These are phyloP conservation scores for Florisuga fusca DNA, from an alignment of 2,797 vertebrate genomes.

Conservation along the genomic window DNA sequence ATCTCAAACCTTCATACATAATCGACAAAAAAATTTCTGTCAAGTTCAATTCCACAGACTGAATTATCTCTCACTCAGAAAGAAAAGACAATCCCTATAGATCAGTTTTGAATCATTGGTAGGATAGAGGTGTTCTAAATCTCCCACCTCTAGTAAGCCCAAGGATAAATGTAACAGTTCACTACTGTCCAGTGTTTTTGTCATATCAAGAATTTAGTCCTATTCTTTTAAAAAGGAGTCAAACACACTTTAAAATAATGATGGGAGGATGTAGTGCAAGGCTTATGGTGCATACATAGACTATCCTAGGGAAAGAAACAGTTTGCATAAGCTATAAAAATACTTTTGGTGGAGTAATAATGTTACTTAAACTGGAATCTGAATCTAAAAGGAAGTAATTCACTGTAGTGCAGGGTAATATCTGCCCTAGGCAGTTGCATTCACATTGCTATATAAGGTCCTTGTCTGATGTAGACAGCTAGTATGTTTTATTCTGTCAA, in stretches of 20 bases:
- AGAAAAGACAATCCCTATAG: constrained; percentile 37
- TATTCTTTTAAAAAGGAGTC: background rate
- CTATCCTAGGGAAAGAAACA: background rate
- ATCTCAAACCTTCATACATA: constrained; percentile 47
- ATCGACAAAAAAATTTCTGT: constrained; percentile 1
- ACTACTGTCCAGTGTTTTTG: background rate
- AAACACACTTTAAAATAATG: constrained; percentile 15
- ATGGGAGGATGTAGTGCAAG: background rate
- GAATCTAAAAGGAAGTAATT: background rate
- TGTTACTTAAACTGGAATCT: background rate
- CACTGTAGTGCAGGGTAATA: background rate
- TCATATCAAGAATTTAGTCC: background rate
- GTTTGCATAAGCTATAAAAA: background rate
- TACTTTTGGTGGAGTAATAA: background rate
- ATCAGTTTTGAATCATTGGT: constrained; percentile 32
- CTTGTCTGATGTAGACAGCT: background rate
- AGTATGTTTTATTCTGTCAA: background rate
- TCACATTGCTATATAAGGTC: background rate
- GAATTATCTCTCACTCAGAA: constrained; percentile 45
- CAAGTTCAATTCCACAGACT: constrained; percentile 23
- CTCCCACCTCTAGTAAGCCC: background rate
- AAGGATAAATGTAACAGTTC: constrained; percentile 26
- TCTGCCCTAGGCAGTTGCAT: background rate
- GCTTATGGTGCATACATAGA: background rate
- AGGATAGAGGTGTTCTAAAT: constrained; percentile 39